Evolutionary conservation across 2,888 invertebrate genomes (phyloP).

Genomic region (Strigamia transsilvanica): DNA sequence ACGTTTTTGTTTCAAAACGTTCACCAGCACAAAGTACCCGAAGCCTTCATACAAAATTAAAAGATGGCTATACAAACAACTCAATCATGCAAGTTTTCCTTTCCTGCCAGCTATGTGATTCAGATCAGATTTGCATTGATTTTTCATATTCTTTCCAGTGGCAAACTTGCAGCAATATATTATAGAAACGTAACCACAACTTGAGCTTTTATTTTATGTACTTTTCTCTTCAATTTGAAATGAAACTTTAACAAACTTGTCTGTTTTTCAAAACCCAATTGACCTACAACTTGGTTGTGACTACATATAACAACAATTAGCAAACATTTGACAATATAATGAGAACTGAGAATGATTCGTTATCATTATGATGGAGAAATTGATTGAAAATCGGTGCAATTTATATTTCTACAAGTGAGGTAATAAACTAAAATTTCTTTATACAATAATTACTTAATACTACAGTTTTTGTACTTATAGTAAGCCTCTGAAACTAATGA

Average conservation of each 20-base stretch:
- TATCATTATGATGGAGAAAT: conserved; percentile 3
- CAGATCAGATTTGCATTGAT: conserved; percentile 41
- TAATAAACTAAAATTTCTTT: conserved; percentile 29
- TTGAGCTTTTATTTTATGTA: background rate
- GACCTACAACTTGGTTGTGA: background rate
- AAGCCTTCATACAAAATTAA: conserved; percentile 31
- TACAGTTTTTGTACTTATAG: conserved; percentile 19
- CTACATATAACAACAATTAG: conserved; percentile 44
- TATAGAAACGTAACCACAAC: background rate
- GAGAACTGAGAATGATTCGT: conserved; percentile 6
- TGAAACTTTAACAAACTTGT: background rate
- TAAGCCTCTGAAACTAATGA: conserved; percentile 33
- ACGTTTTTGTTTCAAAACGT: background rate
- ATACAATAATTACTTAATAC: conserved; percentile 23
- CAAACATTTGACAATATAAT: conserved; percentile 33
- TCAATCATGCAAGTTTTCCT: conserved; percentile 28
- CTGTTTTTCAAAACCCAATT: background rate
- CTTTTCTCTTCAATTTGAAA: background rate
- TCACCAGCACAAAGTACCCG: background rate
- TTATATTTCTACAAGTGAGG: conserved; percentile 18
- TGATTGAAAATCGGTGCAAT: conserved; percentile 3
- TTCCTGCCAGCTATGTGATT: conserved; percentile 32
- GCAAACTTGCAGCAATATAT: conserved; percentile 24
- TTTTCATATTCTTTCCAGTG: conserved; percentile 9
- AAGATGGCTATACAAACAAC: conserved; percentile 30